Evolutionary conservation across 92 coral and sea anemone species (phyloP).

Genomic region (Zoanthus sansibaricus): DNA sequence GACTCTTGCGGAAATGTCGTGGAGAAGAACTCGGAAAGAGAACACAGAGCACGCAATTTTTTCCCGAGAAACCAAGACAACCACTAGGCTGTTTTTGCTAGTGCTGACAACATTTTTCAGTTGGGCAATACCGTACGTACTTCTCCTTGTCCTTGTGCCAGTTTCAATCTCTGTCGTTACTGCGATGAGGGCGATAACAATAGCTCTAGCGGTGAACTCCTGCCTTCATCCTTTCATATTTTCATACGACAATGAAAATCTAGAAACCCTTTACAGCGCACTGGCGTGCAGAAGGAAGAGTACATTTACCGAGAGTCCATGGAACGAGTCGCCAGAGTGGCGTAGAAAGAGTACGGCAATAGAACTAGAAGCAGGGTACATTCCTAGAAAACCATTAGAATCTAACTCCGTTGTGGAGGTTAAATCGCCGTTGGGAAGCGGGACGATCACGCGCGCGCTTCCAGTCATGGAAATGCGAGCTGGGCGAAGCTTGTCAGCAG

Average conservation of each 20-base stretch:
- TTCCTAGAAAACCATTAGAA: conserved; percentile 61
- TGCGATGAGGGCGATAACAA: conserved; percentile 82
- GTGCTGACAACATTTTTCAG: conserved; percentile 70
- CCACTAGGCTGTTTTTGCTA: conserved; percentile 76
- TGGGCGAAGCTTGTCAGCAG: conserved; percentile 30
- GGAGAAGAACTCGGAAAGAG: conserved; percentile 43
- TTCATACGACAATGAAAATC: conserved; percentile 81
- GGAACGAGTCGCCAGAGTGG: conserved; percentile 40
- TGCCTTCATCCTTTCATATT: conserved; percentile 86
- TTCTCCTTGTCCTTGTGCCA: conserved; percentile 74
- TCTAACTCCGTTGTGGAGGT: conserved; percentile 54
- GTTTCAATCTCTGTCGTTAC: conserved; percentile 64
- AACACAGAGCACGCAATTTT: conserved; percentile 42
- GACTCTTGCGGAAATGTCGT: conserved; percentile 46
- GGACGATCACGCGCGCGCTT: conserved; percentile 48
- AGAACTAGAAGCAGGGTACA: conserved; percentile 63
- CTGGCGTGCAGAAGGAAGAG: conserved; percentile 75
- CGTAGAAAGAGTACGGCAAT: conserved; percentile 31
- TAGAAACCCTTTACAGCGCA: conserved; percentile 80
- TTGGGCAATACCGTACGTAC: conserved; percentile 85
- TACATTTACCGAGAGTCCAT: conserved; percentile 28
- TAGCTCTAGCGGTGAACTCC: conserved; percentile 81
- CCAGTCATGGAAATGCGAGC: conserved; percentile 34
- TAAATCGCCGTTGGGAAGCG: conserved; percentile 38
- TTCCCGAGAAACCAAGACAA: conserved; percentile 69